Conservation (phyloP, 2,113 vertebrate genomes). For the Struthidea cinerea region DNA sequence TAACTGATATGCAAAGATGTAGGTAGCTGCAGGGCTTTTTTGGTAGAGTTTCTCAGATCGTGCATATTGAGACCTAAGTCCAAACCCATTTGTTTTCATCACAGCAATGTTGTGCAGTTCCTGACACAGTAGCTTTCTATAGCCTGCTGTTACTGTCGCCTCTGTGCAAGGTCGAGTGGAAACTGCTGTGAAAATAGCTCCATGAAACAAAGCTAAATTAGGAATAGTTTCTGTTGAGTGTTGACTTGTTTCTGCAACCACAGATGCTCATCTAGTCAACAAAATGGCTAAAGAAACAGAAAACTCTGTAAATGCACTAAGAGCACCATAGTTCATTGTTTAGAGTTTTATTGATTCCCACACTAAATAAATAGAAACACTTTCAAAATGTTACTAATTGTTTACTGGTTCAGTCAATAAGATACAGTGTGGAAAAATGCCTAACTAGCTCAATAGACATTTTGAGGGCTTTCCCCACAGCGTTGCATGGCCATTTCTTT, state of each 20-base stretch:
- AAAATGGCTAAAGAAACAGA: neutral
- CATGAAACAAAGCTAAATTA: conserved; percentile 22
- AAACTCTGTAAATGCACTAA: neutral
- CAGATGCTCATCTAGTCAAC: neutral
- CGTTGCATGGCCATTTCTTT: neutral
- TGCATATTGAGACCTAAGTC: neutral
- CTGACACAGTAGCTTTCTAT: neutral
- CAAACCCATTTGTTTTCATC: neutral
- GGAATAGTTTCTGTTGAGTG: neutral
- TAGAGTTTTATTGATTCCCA: neutral
- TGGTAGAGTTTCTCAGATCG: neutral
- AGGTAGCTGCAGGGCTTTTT: neutral
- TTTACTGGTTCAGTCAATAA: neutral
- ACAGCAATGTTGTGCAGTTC: neutral
- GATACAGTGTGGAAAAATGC: neutral
- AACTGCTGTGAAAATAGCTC: conserved; percentile 18
- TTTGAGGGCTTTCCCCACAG: neutral
- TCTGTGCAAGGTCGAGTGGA: neutral
- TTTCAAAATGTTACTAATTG: neutral
- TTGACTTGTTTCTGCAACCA: neutral
- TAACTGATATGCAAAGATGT: neutral
- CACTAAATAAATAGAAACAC: neutral
- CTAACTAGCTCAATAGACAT: neutral
- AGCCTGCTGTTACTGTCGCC: neutral
- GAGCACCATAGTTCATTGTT: neutral